A percentile compares a stretch with the other conserved stretches of the same genome.
These are phyloP conservation scores for Paramuricea clavata DNA, from an alignment of 92 coral and sea anemone genomes.

Conservation along the genomic window DNA sequence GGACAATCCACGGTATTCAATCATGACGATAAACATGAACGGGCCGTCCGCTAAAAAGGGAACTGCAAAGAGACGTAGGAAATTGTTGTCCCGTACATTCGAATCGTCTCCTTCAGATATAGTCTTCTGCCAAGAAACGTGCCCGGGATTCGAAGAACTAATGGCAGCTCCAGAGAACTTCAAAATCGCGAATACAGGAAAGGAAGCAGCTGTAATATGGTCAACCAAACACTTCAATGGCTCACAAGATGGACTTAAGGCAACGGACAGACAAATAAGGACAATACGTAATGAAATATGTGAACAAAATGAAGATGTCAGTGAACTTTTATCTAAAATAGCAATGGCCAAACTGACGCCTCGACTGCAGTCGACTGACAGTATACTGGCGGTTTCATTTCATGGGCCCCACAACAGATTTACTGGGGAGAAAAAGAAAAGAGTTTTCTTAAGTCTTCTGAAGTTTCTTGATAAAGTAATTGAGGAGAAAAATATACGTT, in stretches of 20 bases:
- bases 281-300: neutral
- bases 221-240: neutral
- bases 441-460: neutral
- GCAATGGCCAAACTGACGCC: slow-evolving; percentile 44
- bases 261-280: neutral
- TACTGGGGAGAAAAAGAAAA: neutral
- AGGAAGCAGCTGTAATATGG: slow-evolving; percentile 43
- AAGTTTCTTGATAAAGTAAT: neutral
- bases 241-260: neutral
- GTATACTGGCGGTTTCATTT: slow-evolving; percentile 56
- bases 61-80: neutral
- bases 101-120: neutral
- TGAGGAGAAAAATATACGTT: neutral
- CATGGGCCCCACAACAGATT: slow-evolving; percentile 33
- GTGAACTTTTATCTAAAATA: neutral
- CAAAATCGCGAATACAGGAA: neutral
- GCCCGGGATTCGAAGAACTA: neutral
- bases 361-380: neutral
- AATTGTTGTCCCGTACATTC: neutral
- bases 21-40: slow-evolving; percentile 55
- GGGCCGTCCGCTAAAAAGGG: neutral
- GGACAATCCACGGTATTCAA: neutral
- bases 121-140: slow-evolving; percentile 47
- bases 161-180: neutral
- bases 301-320: neutral